These are phyloP conservation scores for Parazoanthus atlanticus DNA, from an alignment of 92 coral and sea anemone species.

Conservation along the genomic window DNA sequence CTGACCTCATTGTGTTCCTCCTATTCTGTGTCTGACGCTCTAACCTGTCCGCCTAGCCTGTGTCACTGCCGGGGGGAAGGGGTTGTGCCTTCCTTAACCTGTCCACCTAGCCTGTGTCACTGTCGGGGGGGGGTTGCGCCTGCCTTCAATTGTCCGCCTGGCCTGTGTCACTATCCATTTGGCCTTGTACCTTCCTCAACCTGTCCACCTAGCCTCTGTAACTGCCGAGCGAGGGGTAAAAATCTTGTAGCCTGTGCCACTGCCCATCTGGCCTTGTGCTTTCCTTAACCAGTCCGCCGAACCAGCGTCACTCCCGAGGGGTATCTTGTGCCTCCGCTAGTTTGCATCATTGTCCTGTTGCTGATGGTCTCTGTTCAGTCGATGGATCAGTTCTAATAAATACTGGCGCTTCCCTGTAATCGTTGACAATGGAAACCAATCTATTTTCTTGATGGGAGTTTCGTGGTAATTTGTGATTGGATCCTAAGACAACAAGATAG, in stretches of 20 bases:
- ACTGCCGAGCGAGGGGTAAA: too few species aligned
- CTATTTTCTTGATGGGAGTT: constrained; percentile 59
- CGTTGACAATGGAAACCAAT: constrained; percentile 70
- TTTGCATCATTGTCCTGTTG: constrained; percentile 17
- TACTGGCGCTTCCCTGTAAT: constrained; percentile 68
- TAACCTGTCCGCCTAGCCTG: neutral
- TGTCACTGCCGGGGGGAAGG: neutral
- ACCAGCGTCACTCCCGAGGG: neutral
- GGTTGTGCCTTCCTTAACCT: neutral
- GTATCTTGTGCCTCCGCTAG: neutral
- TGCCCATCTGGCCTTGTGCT: neutral
- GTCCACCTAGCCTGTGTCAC: neutral
- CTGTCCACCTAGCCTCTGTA: neutral
- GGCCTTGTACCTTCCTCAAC: neutral
- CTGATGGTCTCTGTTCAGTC: constrained; percentile 40
- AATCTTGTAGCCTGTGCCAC: neutral
- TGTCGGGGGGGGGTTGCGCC: neutral
- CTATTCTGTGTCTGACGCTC: too few species aligned
- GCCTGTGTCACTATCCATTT: neutral
- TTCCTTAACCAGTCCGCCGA: neutral
- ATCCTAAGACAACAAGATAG: constrained; percentile 50
- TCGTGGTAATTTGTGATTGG: constrained; percentile 73
- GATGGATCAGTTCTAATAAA: constrained; percentile 59
- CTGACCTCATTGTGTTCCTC: too few species aligned
- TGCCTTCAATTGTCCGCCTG: neutral